Evolutionary conservation across 2,797 vertebrate species (phyloP).

Genomic region (Cichlasoma orientale): DNA sequence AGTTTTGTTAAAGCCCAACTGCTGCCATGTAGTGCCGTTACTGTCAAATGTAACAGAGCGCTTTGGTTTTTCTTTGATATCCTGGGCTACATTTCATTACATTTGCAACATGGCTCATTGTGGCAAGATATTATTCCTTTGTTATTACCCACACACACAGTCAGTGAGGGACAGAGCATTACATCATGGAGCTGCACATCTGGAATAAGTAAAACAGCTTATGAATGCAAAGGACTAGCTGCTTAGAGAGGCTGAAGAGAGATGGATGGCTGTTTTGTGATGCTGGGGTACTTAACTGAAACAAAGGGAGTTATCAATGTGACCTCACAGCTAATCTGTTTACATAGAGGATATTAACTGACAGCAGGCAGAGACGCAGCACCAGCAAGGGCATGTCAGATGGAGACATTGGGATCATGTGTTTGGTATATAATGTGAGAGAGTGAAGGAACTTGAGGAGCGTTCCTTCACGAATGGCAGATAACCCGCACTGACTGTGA

Average conservation of each 20-base stretch:
- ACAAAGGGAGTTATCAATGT: neutral
- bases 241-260: neutral
- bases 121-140: neutral
- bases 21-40: neutral
- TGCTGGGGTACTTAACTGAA: neutral
- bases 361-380: too few species aligned
- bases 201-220: neutral
- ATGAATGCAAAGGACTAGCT: neutral
- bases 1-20: neutral
- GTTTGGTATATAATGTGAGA: neutral
- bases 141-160: neutral
- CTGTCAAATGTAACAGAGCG: neutral
- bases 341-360: too few species aligned
- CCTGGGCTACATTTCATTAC: neutral
- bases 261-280: neutral
- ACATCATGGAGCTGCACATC: neutral
- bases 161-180: too few species aligned
- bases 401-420: too few species aligned
- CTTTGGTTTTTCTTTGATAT: accelerated
- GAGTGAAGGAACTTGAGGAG: neutral
- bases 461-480: neutral
- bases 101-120: neutral
- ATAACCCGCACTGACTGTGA: neutral
- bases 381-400: too few species aligned
- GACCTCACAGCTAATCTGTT: neutral